phyloP scores from a whole-genome alignment of 2,888 invertebrate species.

The Agriopis aurantiaria region DNA sequence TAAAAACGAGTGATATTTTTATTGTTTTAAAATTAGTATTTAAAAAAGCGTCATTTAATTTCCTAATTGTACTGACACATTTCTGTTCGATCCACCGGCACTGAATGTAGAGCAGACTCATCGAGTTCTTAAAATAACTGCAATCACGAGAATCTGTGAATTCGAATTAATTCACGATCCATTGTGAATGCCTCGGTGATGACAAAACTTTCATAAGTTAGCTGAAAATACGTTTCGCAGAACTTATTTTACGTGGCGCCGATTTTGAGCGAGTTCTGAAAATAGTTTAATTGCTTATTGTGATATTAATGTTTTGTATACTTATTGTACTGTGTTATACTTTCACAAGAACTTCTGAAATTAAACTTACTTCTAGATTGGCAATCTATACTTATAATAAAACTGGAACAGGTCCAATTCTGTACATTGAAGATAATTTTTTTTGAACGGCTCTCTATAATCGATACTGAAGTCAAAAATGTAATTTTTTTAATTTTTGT shows the following conservation, averaged over 20 bases:
- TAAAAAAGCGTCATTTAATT: conserved; percentile 7
- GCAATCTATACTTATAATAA: too few species aligned
- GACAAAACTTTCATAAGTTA: conserved; percentile 20
- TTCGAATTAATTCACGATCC: conserved; percentile 26
- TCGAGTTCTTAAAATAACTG: conserved; percentile 30
- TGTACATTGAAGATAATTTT: too few species aligned
- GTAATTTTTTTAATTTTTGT: too few species aligned
- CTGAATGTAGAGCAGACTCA: conserved; percentile 32
- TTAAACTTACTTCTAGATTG: not conserved
- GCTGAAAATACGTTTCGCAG: conserved; percentile 14
- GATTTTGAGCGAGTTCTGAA: not conserved
- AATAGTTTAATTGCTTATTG: not conserved
- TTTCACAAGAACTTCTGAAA: not conserved
- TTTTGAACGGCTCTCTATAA: too few species aligned
- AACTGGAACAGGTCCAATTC: too few species aligned
- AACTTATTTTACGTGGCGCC: conserved; percentile 17
- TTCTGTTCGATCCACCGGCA: conserved; percentile 13
- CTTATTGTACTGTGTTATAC: too few species aligned
- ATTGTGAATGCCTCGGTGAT: conserved; percentile 21
- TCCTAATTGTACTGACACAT: conserved; percentile 28
- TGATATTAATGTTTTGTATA: not conserved
- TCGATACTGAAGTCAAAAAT: too few species aligned
- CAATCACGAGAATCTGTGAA: conserved; percentile 23
- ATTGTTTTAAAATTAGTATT: not conserved
- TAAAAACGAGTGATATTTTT: not conserved